Conservation (phyloP, 2,797 vertebrate species). For the Macroramphosus scolopax region DNA sequence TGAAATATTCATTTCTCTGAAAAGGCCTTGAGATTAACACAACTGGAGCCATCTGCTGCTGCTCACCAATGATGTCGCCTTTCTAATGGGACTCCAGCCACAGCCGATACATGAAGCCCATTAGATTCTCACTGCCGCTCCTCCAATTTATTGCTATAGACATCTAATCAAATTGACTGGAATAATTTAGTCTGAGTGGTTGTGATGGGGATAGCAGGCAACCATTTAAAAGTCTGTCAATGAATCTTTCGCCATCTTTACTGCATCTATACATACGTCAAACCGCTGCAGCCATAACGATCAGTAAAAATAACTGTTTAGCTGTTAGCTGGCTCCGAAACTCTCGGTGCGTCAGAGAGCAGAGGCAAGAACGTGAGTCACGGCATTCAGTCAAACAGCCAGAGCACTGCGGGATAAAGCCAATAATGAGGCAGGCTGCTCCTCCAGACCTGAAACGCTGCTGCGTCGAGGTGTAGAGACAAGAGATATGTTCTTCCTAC, state of each 20-base stretch:
- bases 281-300: slow-evolving; percentile 14
- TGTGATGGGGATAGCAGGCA: slow-evolving; percentile 32
- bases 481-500: slow-evolving; percentile 62
- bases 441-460: slow-evolving; percentile 63
- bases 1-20: slow-evolving; percentile 63
- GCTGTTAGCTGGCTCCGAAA: slow-evolving; percentile 36
- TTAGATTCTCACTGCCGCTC: slow-evolving; percentile 38
- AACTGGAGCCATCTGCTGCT: slow-evolving; percentile 51
- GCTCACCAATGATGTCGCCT: slow-evolving; percentile 37
- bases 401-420: slow-evolving; percentile 56
- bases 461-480: slow-evolving; percentile 61
- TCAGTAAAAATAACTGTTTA: slow-evolving; percentile 40
- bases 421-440: slow-evolving; percentile 63
- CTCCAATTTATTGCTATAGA: slow-evolving; percentile 53
- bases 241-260: slow-evolving; percentile 23
- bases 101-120: slow-evolving; percentile 38
- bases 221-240: slow-evolving; percentile 12
- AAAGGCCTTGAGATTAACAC: slow-evolving; percentile 57
- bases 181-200: slow-evolving; percentile 43
- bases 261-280: slow-evolving; percentile 18
- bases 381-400: slow-evolving; percentile 56
- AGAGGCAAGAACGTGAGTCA: slow-evolving; percentile 44
- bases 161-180: slow-evolving; percentile 52
- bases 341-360: slow-evolving; percentile 33
- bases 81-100: slow-evolving; percentile 40